phyloP scores from a whole-genome alignment of 2,113 vertebrate genomes.

The Crotophaga sulcirostris region DNA sequence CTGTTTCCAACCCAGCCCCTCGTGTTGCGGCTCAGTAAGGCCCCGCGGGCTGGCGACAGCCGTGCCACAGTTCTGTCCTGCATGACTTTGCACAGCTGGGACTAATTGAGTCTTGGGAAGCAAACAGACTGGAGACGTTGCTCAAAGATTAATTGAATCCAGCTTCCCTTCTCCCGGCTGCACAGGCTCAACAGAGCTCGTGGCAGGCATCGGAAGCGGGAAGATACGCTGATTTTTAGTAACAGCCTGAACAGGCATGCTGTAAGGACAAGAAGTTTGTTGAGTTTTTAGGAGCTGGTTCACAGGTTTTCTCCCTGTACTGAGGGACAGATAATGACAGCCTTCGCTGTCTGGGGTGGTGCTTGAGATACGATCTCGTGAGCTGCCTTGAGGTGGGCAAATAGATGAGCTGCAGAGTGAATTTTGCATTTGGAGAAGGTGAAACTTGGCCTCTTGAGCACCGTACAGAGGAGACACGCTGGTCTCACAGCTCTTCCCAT shows the following conservation, averaged over 20 bases:
- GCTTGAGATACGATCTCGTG: neutral
- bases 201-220: neutral
- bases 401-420: neutral
- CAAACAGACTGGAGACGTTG: neutral
- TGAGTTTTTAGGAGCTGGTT: neutral
- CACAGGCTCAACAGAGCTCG: neutral
- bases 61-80: neutral
- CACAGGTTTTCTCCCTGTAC: neutral
- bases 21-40: rapidly evolving
- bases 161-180: neutral
- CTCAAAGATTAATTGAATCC: neutral
- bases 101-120: neutral
- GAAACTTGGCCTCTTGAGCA: neutral
- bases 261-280: neutral
- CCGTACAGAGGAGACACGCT: neutral
- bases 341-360: neutral
- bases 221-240: neutral
- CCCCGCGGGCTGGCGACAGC: neutral
- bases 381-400: neutral
- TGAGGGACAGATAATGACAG: neutral
- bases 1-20: neutral
- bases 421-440: neutral
- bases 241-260: rapidly evolving
- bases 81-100: neutral
- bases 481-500: neutral